Conservation (phyloP, 92 coral and sea anemone genomes). For the Umimayanthus kanabou region DNA sequence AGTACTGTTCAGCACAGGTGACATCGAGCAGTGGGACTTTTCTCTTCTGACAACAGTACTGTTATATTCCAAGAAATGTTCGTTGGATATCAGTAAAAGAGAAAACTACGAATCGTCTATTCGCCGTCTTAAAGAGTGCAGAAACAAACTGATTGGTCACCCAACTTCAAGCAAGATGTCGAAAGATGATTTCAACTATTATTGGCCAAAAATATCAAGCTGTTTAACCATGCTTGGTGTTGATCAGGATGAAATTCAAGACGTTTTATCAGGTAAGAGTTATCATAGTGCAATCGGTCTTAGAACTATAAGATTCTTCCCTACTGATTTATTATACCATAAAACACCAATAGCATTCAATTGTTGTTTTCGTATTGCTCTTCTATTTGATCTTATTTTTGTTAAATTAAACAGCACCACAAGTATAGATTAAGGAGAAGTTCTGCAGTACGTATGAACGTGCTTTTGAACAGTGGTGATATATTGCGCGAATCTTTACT, state of each 20-base stretch:
- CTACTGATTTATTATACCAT: too few relatives aligned
- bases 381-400: too few relatives aligned
- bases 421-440: too few relatives aligned
- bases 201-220: constrained; percentile 55
- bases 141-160: constrained; percentile 77
- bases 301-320: too few relatives aligned
- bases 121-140: constrained; percentile 51
- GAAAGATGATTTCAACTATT: constrained; percentile 57
- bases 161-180: constrained; percentile 60
- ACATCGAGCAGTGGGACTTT: constrained; percentile 83
- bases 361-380: too few relatives aligned
- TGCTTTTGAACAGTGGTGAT: too few relatives aligned
- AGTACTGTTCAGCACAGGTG: constrained; percentile 59
- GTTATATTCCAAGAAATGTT: constrained; percentile 60
- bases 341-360: too few relatives aligned
- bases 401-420: too few relatives aligned
- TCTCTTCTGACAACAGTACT: constrained; percentile 79
- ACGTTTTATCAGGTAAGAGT: constrained; percentile 50
- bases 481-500: too few relatives aligned
- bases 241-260: constrained; percentile 56
- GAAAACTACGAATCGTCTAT: constrained; percentile 61
- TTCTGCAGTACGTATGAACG: too few relatives aligned
- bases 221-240: constrained; percentile 68
- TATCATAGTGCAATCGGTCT: too few relatives aligned
- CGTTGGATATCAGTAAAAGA: constrained; percentile 49